Conservation (phyloP, 2,888 invertebrate genomes). For the Tenthredo mesomela region DNA sequence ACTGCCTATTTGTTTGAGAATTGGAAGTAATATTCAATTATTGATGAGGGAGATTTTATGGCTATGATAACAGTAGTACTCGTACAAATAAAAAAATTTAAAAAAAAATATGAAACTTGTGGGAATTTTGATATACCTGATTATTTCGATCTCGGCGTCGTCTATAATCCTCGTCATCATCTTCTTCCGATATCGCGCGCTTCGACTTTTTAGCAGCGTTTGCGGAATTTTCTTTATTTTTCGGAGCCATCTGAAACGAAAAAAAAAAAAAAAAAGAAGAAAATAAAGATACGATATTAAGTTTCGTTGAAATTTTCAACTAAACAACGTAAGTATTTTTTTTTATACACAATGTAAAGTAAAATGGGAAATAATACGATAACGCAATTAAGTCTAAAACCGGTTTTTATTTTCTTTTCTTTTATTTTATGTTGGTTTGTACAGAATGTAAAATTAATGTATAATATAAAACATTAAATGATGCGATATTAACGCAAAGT, state of each 20-base stretch:
- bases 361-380: not conserved
- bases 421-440: not conserved
- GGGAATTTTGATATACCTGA: constrained; percentile 81
- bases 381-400: not conserved
- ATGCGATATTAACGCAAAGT: not conserved
- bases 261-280: not conserved
- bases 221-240: constrained; percentile 71
- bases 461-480: not conserved
- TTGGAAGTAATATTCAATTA: not conserved
- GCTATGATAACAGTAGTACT: not conserved
- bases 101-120: constrained; percentile 27
- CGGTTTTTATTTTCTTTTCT: not conserved
- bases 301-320: not conserved
- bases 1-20: constrained; percentile 83
- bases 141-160: constrained; percentile 89
- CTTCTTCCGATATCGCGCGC: constrained; percentile 79
- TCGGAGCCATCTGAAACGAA: constrained; percentile 74
- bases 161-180: constrained; percentile 87
- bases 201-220: constrained; percentile 66
- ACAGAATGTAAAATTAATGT: not conserved
- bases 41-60: not conserved
- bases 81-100: not conserved
- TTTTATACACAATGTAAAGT: not conserved
- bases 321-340: not conserved
- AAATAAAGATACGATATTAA: not conserved